Evolutionary conservation across 2,113 vertebrate species (phyloP).

Genomic region (Fulmarus glacialis): DNA sequence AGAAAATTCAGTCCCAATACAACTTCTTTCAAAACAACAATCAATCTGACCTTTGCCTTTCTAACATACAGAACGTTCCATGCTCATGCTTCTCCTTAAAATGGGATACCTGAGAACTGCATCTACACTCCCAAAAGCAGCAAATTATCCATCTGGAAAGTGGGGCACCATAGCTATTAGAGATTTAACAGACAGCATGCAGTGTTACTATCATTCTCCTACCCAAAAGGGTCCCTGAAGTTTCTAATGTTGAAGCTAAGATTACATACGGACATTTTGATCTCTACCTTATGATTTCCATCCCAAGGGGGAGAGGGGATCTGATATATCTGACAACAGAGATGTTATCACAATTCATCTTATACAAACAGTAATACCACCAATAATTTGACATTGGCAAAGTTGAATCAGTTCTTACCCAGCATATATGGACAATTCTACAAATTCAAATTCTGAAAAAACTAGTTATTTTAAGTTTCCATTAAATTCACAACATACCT

Average conservation of each 20-base stretch:
- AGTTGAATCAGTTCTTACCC: neutral
- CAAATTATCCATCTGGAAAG: neutral
- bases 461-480: neutral
- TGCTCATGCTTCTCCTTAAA: neutral
- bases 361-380: neutral
- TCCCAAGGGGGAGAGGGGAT: neutral
- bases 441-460: neutral
- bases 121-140: neutral
- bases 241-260: neutral
- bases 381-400: neutral
- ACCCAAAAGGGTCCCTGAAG: neutral
- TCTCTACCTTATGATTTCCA: neutral
- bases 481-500: constrained; percentile 74
- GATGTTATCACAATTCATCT: neutral
- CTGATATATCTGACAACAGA: neutral
- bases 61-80: neutral
- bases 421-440: neutral
- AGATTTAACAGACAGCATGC: neutral
- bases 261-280: neutral
- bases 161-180: neutral
- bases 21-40: neutral
- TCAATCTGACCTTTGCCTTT: neutral
- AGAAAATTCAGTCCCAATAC: neutral
- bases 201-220: neutral
- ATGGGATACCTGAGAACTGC: neutral